These are phyloP conservation scores for Drosophila falleni DNA, from an alignment of 2,888 invertebrate genomes.

Conservation along the genomic window DNA sequence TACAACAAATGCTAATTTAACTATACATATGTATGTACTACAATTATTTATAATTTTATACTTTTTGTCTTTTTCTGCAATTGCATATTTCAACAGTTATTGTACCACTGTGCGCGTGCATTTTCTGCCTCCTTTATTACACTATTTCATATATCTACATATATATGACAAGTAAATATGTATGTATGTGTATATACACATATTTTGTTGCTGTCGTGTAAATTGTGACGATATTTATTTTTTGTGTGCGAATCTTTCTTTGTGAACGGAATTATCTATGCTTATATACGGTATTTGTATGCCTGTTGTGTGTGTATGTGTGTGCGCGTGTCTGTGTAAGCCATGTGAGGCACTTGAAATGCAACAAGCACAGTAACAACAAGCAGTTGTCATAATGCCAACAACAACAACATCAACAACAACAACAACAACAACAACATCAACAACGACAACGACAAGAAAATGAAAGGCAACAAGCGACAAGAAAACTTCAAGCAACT, in stretches of 20 bases:
- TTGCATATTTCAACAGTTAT: conserved; percentile 38
- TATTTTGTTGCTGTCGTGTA: conserved; percentile 42
- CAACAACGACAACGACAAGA: conserved; percentile 39
- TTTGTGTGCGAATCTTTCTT: conserved; percentile 56
- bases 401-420: conserved; percentile 30
- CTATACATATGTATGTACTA: conserved; percentile 4
- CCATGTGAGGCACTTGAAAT: conserved; percentile 56
- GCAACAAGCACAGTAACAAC: conserved; percentile 36
- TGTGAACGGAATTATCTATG: conserved; percentile 63
- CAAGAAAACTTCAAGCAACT: conserved; percentile 66
- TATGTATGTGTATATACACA: background rate
- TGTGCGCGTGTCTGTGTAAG: conserved; percentile 31
- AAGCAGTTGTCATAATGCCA: conserved; percentile 60
- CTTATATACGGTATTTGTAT: conserved; percentile 16
- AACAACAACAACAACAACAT: conserved; percentile 38
- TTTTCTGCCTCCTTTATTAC: conserved; percentile 63
- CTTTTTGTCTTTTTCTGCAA: conserved; percentile 16
- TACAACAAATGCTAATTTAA: conserved; percentile 22
- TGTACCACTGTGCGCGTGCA: conserved; percentile 65
- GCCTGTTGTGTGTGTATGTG: conserved; percentile 7
- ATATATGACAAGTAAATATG: background rate
- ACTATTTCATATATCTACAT: conserved; percentile 30
- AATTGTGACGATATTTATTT: conserved; percentile 55
- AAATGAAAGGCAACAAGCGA: conserved; percentile 67
- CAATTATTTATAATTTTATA: conserved; percentile 1